phyloP scores from a whole-genome alignment of 2,797 vertebrate genomes.

The Spheniscus humboldti region DNA sequence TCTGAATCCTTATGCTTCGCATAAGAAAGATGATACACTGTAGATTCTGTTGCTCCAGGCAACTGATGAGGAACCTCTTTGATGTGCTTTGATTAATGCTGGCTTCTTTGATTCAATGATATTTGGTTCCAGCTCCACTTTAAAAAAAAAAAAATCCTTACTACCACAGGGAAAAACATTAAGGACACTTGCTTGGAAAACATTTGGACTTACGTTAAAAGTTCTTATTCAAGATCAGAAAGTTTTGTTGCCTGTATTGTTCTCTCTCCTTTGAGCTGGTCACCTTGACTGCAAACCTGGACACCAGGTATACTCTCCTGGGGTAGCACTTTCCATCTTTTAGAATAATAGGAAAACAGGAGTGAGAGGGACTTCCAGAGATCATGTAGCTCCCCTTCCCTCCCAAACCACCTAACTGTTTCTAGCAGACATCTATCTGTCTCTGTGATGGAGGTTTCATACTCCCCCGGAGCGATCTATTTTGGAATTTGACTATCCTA shows the following conservation, averaged over 20 bases:
- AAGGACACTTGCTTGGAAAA: slow-evolving; percentile 19
- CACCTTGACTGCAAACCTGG: neutral
- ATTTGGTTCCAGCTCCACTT: slow-evolving; percentile 21
- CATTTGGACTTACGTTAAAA: neutral
- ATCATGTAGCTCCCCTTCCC: neutral
- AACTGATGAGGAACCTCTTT: slow-evolving; percentile 38
- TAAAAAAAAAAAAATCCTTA: neutral
- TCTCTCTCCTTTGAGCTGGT: neutral
- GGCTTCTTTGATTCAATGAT: slow-evolving; percentile 42
- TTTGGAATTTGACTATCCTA: neutral
- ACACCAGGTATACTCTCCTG: neutral
- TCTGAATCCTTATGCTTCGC: slow-evolving; percentile 11
- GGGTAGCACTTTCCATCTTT: neutral
- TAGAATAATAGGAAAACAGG: neutral
- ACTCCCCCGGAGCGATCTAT: neutral
- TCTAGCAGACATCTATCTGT: neutral
- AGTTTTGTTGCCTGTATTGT: neutral
- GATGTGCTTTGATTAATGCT: slow-evolving; percentile 53
- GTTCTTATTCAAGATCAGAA: neutral
- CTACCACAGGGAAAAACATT: slow-evolving; percentile 17
- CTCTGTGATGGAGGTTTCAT: neutral
- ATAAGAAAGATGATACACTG: neutral
- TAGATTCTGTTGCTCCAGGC: slow-evolving; percentile 54
- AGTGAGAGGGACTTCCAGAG: neutral
- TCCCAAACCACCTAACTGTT: neutral